phyloP scores from a whole-genome alignment of 2,888 invertebrate species.

The Cerastis leucographa region DNA sequence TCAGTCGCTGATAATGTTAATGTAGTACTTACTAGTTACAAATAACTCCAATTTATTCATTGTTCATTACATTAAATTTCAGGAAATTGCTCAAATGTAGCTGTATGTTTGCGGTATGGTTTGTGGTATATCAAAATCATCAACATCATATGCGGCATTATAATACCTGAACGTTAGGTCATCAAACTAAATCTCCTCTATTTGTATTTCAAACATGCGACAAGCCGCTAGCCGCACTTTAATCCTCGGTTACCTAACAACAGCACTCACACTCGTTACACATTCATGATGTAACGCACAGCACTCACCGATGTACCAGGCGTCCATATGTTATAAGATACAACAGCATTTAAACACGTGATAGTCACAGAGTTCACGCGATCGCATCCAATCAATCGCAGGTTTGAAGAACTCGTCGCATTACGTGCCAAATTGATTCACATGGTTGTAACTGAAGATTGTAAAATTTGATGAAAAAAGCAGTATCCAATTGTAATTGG shows the following conservation, averaged over 20 bases:
- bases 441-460: slow-evolving; percentile 11
- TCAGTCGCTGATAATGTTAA: slow-evolving; percentile 22
- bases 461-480: slow-evolving; percentile 13
- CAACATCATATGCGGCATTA: slow-evolving; percentile 10
- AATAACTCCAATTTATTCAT: not conserved
- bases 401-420: slow-evolving; percentile 8
- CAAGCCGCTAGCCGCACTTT: slow-evolving; percentile 1
- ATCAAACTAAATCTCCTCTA: slow-evolving; percentile 16
- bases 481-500: slow-evolving; percentile 6
- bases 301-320: slow-evolving; percentile 11
- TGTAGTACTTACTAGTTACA: not conserved
- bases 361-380: slow-evolving; percentile 31
- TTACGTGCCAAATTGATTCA: slow-evolving; percentile 38
- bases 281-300: slow-evolving; percentile 37
- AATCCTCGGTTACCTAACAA: slow-evolving; percentile 26
- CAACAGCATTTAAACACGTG: slow-evolving; percentile 16
- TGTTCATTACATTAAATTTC: not conserved
- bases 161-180: slow-evolving; percentile 5
- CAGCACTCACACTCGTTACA: slow-evolving; percentile 14
- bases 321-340: slow-evolving; percentile 3
- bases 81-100: not conserved
- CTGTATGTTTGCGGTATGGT: not conserved
- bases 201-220: slow-evolving; percentile 22
- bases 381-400: slow-evolving; percentile 32
- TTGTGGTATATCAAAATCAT: not conserved